These are phyloP conservation scores for Esox lucius DNA, from an alignment of 2,797 vertebrate genomes.

Conservation along the genomic window DNA sequence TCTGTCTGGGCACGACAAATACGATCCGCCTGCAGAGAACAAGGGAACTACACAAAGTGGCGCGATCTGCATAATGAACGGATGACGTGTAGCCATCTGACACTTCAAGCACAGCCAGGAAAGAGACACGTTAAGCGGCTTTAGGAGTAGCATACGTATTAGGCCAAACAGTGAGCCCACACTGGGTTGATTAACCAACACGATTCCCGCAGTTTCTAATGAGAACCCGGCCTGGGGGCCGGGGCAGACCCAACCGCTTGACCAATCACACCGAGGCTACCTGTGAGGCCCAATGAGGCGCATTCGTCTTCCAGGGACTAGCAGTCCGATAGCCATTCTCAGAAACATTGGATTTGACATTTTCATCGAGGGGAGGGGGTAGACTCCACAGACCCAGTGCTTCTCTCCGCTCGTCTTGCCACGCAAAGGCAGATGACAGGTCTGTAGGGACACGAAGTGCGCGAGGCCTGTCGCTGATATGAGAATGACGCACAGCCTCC, in stretches of 20 bases:
- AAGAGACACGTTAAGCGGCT: constrained; percentile 12
- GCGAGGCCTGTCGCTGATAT: constrained; percentile 28
- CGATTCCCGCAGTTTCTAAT: constrained; percentile 11
- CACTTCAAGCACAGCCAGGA: constrained; percentile 15
- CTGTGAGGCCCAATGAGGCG: constrained; percentile 38
- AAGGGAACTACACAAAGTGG: background rate
- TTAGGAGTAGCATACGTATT: background rate
- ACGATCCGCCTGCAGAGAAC: constrained; percentile 8
- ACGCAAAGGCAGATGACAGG: background rate
- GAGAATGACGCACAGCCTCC: constrained; percentile 53
- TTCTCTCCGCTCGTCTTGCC: constrained; percentile 5
- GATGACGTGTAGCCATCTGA: constrained; percentile 26
- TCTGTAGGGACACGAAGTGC: background rate
- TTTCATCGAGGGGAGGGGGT: no score
- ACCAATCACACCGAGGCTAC: constrained; percentile 38
- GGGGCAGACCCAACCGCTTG: constrained; percentile 38
- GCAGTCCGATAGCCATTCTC: constrained; percentile 46
- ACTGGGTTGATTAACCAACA: constrained; percentile 18
- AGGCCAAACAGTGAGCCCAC: constrained; percentile 16
- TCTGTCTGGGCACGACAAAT: constrained; percentile 6
- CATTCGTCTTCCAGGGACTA: constrained; percentile 34
- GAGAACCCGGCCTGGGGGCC: constrained; percentile 33
- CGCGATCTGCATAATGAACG: no score
- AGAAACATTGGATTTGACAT: constrained; percentile 45
- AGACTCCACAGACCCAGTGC: no score